These are phyloP conservation scores for Myotis vivesi DNA, from an alignment of 2,797 vertebrate genomes.

Conservation along the genomic window DNA sequence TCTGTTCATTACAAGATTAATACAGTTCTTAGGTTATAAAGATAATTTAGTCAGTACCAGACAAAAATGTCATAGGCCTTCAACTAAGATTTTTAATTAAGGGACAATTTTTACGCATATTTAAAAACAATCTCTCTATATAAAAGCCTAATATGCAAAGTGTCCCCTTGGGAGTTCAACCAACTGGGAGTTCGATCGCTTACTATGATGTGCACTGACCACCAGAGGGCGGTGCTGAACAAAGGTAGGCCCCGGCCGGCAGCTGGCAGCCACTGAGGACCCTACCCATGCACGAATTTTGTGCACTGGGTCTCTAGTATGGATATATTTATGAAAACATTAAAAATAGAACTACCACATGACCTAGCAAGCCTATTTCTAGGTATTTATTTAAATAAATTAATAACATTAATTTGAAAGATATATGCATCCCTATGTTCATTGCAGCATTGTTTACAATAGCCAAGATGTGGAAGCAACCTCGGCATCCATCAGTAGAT, in stretches of 20 bases:
- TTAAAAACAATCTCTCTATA: neutral
- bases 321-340: neutral
- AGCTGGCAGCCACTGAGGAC: too few relatives aligned
- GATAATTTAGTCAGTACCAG: slow-evolving; percentile 17
- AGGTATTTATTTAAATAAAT: neutral
- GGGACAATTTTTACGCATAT: neutral
- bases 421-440: neutral
- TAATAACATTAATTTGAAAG: neutral
- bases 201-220: too few relatives aligned
- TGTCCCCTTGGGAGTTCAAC: too few relatives aligned
- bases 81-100: neutral
- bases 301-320: too few relatives aligned
- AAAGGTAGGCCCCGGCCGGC: too few relatives aligned
- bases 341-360: neutral
- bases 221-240: too few relatives aligned
- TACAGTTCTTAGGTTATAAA: slow-evolving; percentile 10
- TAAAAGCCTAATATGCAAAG: too few relatives aligned
- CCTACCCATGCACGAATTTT: too few relatives aligned
- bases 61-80: slow-evolving; percentile 22
- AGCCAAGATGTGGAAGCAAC: neutral
- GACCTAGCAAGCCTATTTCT: neutral
- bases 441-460: neutral
- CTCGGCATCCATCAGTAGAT: neutral
- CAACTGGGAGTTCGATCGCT: too few relatives aligned
- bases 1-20: slow-evolving; percentile 36